Conservation (phyloP, 2,797 vertebrate species). For the Leptatherina wallacei region DNA sequence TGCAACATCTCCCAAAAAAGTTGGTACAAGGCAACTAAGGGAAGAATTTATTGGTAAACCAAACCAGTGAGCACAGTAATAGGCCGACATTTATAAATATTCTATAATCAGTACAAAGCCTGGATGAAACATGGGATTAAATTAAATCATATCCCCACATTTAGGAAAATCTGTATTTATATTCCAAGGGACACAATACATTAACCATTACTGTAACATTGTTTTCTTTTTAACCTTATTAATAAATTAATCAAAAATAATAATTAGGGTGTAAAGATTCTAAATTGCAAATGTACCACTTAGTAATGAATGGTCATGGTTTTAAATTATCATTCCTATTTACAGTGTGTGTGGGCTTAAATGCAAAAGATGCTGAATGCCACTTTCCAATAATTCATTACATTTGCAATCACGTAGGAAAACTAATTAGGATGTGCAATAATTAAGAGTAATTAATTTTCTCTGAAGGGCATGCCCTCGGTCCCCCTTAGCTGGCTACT, state of each 20-base stretch:
- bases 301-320: neutral
- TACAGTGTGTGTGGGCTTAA: neutral
- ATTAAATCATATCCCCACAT: neutral
- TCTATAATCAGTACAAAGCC: neutral
- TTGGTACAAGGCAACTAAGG: neutral
- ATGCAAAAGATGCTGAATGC: neutral
- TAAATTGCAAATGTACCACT: neutral
- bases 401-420: neutral
- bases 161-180: neutral
- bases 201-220: neutral
- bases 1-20: neutral
- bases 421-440: neutral
- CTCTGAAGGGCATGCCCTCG: constrained; percentile 1
- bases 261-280: neutral
- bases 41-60: neutral
- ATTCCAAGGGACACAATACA: neutral
- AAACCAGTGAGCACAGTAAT: neutral
- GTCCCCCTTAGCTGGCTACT: neutral
- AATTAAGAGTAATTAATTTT: neutral
- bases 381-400: neutral
- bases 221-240: neutral
- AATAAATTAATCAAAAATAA: neutral
- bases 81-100: neutral
- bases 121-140: neutral
- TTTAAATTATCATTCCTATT: neutral